These are phyloP conservation scores for Myzus persicae DNA, from an alignment of 1,140 invertebrate species.

Conservation along the genomic window DNA sequence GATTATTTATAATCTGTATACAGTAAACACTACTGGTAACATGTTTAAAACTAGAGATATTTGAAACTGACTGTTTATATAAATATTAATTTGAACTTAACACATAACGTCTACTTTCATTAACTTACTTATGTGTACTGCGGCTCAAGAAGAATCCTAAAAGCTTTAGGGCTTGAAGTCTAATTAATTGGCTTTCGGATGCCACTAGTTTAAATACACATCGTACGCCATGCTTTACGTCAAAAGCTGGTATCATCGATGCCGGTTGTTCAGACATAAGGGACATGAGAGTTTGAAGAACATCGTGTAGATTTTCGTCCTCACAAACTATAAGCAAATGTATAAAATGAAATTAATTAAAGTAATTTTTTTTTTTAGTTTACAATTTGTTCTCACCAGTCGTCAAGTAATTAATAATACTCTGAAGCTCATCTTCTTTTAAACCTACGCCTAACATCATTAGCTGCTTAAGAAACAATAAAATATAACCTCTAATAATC, in stretches of 20 bases:
- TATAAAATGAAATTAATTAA: not conserved
- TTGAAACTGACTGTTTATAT: not conserved
- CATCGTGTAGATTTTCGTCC: conserved; percentile 99
- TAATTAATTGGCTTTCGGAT: conserved; percentile 93
- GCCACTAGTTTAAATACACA: conserved; percentile 96
- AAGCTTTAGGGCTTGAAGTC: conserved; percentile 94
- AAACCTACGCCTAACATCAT: conserved; percentile 97
- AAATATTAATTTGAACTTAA: not conserved
- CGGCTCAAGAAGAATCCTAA: conserved; percentile 93
- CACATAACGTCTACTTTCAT: not conserved
- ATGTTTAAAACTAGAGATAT: no score
- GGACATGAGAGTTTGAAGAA: conserved; percentile 94
- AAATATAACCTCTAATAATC: conserved; percentile 91
- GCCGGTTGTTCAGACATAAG: conserved; percentile 98
- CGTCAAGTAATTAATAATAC: conserved; percentile 96
- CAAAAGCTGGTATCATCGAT: conserved; percentile 98
- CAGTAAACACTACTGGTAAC: no score
- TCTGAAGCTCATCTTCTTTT: conserved; percentile 98
- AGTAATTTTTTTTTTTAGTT: no score
- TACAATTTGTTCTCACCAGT: conserved; percentile 72
- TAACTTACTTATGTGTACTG: conserved; percentile 90
- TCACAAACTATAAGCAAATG: conserved; percentile 64
- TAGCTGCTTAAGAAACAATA: conserved; percentile 94
- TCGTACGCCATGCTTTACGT: conserved; percentile 93
- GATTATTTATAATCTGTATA: no score